Evolutionary conservation across 2,113 vertebrate species (phyloP).

Genomic region (Oophaga pumilio): DNA sequence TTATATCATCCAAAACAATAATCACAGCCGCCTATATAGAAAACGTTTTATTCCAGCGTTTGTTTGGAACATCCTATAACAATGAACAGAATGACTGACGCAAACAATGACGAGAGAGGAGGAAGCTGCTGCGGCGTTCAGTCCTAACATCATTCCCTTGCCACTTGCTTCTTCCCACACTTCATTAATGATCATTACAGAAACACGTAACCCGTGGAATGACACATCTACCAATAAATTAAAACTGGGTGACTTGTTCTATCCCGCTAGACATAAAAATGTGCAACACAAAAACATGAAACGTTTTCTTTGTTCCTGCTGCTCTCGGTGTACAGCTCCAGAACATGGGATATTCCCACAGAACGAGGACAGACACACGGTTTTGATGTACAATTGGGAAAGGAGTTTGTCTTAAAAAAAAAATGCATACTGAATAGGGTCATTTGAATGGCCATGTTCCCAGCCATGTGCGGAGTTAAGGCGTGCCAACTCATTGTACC

Average conservation of each 20-base stretch:
- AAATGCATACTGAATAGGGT: neutral
- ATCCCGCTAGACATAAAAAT: constrained; percentile 14
- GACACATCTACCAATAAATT: constrained; percentile 42
- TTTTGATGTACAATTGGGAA: neutral
- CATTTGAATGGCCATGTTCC: constrained; percentile 9
- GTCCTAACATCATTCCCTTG: neutral
- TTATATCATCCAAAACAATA: neutral
- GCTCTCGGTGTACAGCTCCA: neutral
- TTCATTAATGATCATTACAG: neutral
- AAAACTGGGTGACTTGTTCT: constrained; percentile 14
- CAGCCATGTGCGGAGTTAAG: constrained; percentile 17
- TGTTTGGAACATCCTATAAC: neutral
- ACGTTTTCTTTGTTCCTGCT: neutral
- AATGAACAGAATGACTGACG: neutral
- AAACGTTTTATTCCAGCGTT: constrained; percentile 37
- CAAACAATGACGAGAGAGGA: neutral
- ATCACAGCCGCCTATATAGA: neutral
- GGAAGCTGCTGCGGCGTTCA: neutral
- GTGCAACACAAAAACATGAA: constrained; percentile 22
- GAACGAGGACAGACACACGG: neutral
- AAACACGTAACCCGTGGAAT: constrained; percentile 29
- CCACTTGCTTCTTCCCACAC: neutral
- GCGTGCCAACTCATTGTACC: constrained; percentile 19
- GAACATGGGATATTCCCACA: neutral
- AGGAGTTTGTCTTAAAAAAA: neutral